Conservation (phyloP, 2,113 vertebrate genomes). For the Zapornia atra region DNA sequence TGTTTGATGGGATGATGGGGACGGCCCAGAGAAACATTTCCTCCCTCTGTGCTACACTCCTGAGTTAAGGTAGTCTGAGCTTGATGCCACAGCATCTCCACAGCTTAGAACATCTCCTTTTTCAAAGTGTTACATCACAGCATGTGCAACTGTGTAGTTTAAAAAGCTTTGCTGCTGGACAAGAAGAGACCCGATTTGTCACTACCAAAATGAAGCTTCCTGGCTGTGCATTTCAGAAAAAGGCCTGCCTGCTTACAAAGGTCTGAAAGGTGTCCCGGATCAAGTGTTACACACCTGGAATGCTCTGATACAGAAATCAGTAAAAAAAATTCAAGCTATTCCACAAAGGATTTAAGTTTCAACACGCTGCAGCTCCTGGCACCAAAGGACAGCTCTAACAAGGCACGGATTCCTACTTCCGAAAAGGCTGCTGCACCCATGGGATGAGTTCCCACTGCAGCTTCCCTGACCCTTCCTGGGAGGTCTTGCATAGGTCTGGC, state of each 20-base stretch:
- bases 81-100: not conserved
- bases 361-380: not conserved
- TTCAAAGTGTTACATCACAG: not conserved
- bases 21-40: not conserved
- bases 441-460: not conserved
- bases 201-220: not conserved
- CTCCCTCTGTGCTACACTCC: not conserved
- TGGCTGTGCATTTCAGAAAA: not conserved
- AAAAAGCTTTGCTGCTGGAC: not conserved
- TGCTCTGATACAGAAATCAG: not conserved
- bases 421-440: not conserved
- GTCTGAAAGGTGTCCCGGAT: not conserved
- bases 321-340: not conserved
- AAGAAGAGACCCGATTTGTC: not conserved
- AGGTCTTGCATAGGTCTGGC: not conserved
- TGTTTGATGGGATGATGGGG: accelerated
- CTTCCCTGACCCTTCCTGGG: too few species aligned
- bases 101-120: not conserved
- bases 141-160: accelerated
- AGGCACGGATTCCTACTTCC: not conserved
- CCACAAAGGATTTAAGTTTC: not conserved
- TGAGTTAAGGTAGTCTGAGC: not conserved
- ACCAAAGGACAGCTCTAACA: not conserved
- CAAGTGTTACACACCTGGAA: not conserved
- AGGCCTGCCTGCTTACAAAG: not conserved